Evolutionary conservation across 92 coral and sea anemone species (phyloP).

Genomic region (Palythoa grandiflora): DNA sequence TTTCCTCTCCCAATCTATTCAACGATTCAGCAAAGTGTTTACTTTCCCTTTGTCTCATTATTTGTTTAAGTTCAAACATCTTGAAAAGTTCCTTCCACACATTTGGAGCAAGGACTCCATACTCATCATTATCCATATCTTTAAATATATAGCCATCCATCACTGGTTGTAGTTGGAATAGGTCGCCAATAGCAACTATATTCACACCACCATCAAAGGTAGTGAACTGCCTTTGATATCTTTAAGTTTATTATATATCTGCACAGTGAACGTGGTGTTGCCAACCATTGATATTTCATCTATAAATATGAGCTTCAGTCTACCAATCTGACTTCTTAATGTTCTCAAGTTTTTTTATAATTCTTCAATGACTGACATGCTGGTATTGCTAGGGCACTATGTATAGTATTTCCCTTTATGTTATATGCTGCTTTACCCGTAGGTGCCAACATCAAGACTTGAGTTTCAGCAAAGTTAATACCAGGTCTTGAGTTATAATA

Average conservation of each 20-base stretch:
- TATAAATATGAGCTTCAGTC: background rate
- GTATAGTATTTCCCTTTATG: conserved; percentile 40
- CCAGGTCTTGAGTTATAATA: background rate
- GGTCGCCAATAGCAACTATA: no score
- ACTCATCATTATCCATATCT: no score
- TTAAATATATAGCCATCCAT: no score
- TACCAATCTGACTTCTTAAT: conserved; percentile 1
- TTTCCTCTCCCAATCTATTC: background rate
- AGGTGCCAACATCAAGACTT: conserved; percentile 17
- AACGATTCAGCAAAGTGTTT: background rate
- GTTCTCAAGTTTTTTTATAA: background rate
- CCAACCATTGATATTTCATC: background rate
- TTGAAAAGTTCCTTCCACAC: background rate
- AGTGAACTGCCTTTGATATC: no score
- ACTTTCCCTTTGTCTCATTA: background rate
- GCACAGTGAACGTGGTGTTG: background rate
- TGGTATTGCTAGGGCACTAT: background rate
- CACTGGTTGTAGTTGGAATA: no score
- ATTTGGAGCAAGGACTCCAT: conserved; percentile 2
- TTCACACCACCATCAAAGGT: no score
- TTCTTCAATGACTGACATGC: background rate
- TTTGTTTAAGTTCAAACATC: background rate
- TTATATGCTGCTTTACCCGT: conserved; percentile 33
- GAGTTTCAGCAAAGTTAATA: background rate
- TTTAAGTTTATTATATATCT: background rate